Conservation (phyloP, 2,797 vertebrate species). For the Pteronotus mesoamericanus region DNA sequence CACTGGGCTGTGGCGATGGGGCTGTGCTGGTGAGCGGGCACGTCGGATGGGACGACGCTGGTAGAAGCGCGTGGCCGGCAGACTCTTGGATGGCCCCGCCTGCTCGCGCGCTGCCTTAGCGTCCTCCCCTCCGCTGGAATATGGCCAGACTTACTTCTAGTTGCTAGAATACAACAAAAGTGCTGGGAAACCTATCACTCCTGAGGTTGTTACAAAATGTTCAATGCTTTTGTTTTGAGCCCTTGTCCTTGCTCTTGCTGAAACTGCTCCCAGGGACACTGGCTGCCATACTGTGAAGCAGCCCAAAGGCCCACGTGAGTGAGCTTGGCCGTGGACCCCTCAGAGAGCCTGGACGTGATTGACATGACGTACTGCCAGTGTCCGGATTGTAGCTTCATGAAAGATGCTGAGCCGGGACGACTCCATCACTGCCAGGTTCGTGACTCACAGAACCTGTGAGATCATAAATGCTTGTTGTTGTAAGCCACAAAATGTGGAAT, state of each 20-base stretch:
- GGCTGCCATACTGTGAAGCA: not conserved
- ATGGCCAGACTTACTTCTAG: not conserved
- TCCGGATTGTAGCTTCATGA: fast-evolving
- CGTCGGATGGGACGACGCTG: fast-evolving
- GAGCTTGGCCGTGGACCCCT: not conserved
- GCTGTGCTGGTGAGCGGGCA: not conserved
- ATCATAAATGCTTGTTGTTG: not conserved
- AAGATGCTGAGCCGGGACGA: not conserved
- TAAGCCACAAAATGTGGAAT: not conserved
- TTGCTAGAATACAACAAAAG: too few species aligned
- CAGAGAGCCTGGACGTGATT: not conserved
- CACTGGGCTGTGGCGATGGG: not conserved
- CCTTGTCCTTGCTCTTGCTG: not conserved
- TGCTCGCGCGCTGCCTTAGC: not conserved
- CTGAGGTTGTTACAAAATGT: not conserved
- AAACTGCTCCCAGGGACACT: not conserved
- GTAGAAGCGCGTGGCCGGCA: not conserved
- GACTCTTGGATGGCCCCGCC: not conserved
- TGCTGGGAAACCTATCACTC: too few species aligned
- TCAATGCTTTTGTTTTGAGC: not conserved
- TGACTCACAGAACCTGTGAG: not conserved
- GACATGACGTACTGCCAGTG: fast-evolving
- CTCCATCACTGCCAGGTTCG: not conserved
- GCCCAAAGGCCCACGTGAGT: fast-evolving
- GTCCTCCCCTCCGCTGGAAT: not conserved